Base-by-base conservation (phyloP, 2,113 vertebrate species). In the Labrus mixtus region DNA sequence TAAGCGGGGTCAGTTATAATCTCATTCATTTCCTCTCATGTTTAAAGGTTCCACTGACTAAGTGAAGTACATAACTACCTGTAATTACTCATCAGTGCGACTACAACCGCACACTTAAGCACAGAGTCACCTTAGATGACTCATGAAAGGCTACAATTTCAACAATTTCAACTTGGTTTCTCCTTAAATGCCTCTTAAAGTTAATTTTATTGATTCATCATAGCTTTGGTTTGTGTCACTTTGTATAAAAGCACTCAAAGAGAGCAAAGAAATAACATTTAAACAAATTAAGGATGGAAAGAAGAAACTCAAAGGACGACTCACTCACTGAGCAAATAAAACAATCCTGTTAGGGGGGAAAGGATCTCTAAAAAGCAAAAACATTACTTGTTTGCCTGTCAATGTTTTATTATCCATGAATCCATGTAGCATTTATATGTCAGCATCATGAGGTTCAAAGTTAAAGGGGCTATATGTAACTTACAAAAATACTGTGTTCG, bases 41-140 rank as follows among this genome's bases (percentile, higher is more conserved):
- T 77, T 77, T 60, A 62, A 60, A 73, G 36, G 53, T 58, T 39
- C n/a, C 41, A 51, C 48, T 51, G 23, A 56, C 55, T 25, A 6
- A 11, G 50, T 75, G 43, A 82, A 78, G 60, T 12, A 56, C 65
- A 41, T 61, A 63, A 51, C 33, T 51, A 37, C 51, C 33, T 72
- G 17, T 22, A 19, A 72, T 68, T 69, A 60, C 33, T 78, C 67
- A 81, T 65, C 67, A 46, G 41, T 63, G 41, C 59, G 68, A 86
- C 16, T 20, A 62, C 51, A 75, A 17, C 56, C 70, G 22, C 37
- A 64, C 39, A 39, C 22, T 41, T 68, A 54, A 63, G 48, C 54
- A 45, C 6, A 22, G 33, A 61, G 36, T 64, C 33, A 68, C 48
- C 60, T 51, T 6, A 20, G 55, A 60, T 57, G 41, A 20, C 45